These are phyloP conservation scores for Orussus abietinus DNA, from an alignment of 1,140 invertebrate species.

Conservation along the genomic window DNA sequence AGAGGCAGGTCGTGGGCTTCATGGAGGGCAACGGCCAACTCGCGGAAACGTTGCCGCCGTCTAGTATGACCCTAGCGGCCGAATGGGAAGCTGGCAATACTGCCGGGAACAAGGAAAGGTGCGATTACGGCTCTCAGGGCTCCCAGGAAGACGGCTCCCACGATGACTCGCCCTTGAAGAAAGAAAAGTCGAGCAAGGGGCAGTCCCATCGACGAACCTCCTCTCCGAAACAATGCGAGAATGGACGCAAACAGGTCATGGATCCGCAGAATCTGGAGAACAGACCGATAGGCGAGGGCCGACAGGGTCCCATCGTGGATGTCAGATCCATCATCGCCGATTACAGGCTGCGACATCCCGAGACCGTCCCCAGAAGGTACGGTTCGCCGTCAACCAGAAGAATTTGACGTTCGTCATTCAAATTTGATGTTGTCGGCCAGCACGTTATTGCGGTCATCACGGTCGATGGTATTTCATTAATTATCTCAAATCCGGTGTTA, in stretches of 20 bases:
- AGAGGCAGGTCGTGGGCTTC: conserved; percentile 58
- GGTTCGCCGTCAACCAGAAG: too few relatives aligned
- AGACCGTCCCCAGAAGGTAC: conserved; percentile 61
- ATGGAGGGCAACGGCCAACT: conserved; percentile 38
- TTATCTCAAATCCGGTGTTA: too few relatives aligned
- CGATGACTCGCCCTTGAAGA: not conserved
- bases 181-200: conserved; percentile 3
- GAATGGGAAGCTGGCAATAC: conserved; percentile 31
- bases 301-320: conserved; percentile 73
- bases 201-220: conserved; percentile 15
- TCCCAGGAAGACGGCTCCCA: conserved; percentile 6
- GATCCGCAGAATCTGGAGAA: conserved; percentile 28
- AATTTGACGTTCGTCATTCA: too few relatives aligned
- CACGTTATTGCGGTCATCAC: too few relatives aligned
- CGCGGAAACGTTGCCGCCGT: conserved; percentile 28
- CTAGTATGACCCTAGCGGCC: conserved; percentile 24
- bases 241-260: conserved; percentile 22
- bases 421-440: too few relatives aligned
- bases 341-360: conserved; percentile 70
- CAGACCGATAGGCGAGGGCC: conserved; percentile 58
- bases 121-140: conserved; percentile 10
- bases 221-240: conserved; percentile 25
- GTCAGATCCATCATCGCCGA: conserved; percentile 80
- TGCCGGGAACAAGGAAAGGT: conserved; percentile 18
- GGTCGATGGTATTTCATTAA: too few relatives aligned